Base-by-base conservation (phyloP, 2,797 vertebrate species). In the Coracias cyanogaster region DNA sequence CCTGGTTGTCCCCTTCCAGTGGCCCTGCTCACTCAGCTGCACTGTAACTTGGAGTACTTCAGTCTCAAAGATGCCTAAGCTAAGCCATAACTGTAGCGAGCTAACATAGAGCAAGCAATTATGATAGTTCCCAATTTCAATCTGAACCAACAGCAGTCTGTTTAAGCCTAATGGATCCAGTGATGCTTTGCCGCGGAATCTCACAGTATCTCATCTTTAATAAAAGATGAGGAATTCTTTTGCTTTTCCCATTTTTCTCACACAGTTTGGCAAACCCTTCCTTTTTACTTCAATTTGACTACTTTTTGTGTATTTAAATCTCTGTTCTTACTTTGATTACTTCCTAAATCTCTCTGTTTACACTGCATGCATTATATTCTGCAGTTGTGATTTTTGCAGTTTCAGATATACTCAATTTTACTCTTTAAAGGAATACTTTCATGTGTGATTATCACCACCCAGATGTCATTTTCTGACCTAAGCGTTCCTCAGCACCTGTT, bases 1-100 rank as follows among this genome's bases (percentile, higher is more conserved):
- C 13, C 15, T 17, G 12, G 9, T 28, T 60, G 12, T 8, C 24
- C 0, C 1, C 15, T 4, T 17, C 18, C 22, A 7, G 3, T 6
- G 20, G 35, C 33, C 31, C 15, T 35, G 29, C 55, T 69, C 12
- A 7, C 43, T 26, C 19, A 4, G n/a, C 35, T 45, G 43, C 20
- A 3, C n/a, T 16, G 12, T n/a, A 37, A 54, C 54, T 39, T 22
- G 7, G 25, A 48, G 8, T 26, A 3, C 67, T 73, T 48, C 3
- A 24, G 22, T 24, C 39, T 65, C 13, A 3, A 24, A 31, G 41
- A 7, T 66, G 28, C 21, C 22, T n/a, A 19, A 45, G 21, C 29
- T 71, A 49, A 80, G 54, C 31, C 46, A 6, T 39, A 81, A 16
- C n/a, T n/a, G 39, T 31, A 58, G 31, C 17, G 33, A 81, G 48